Evolutionary conservation across 2,888 invertebrate genomes (phyloP), one percentile per base, ranked within the genome.

Genomic region (Mylabris sibirica): DNA sequence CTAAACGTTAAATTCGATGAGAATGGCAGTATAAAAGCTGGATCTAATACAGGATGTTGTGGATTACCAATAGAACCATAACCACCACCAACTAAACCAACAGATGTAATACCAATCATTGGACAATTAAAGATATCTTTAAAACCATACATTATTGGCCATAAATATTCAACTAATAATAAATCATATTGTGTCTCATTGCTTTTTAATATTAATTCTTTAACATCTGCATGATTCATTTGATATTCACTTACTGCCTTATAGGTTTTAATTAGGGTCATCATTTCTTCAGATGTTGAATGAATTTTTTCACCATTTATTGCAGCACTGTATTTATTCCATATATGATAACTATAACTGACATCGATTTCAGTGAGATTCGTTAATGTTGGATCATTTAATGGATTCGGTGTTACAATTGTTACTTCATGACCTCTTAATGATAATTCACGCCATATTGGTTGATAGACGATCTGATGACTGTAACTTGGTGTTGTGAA

Each of bases 341-440:
- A 71, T 35, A 53, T 62, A 49, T 76, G 69, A 61, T 86, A 85
- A 0, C 84, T 70, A 57, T 77, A 75, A 57, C 80, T 75, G 0
- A 85, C 62, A 68, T 85, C 82, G 24, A 87, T 83, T 76, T 87
- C 83, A 0, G 81, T 83, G 12, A 87, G 78, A 74, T 84, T 86
- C 6, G 78, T 75, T 1, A 85, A 76, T 2, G 78, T 74, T 6
- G 78, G 70, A 63, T 85, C 84, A 35, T 84, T 84, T 0, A 85
- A 72, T 0, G 87, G 87, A 76, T 81, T 76, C 0, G 83, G 77
- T 1, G 88, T 87, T n/a, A 87, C 65, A 0, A 87, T 79, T 0
- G 85, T 83, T 0, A 88, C 70, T 65, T 87, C 78, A 71, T 89
- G 88, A 11, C 88, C 88, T 69, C 84, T 79, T 49, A 82, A 76